Base-by-base conservation (phyloP, 2,797 vertebrate genomes). In the Sylvilagus floridanus region DNA sequence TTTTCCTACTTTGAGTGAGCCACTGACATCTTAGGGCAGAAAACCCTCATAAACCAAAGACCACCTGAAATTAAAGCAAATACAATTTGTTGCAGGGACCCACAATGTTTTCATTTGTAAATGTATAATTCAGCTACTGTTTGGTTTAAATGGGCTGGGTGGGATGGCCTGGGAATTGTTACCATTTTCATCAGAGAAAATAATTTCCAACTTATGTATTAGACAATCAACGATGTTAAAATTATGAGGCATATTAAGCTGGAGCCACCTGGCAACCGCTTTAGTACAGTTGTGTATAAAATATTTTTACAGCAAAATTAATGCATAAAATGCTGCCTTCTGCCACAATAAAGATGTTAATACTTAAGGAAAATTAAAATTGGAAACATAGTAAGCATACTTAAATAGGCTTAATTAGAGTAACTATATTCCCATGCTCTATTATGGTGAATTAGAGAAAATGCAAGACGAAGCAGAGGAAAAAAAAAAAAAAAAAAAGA, bases 351-450 rank as follows among this genome's bases (percentile, higher is more conserved):
- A 21, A 57, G 54, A 57, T 17, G 19, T 57, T 16, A 57, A 57
- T 57, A 57, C 54, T 57, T 57, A 16, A 16, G 14, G 19, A 57
- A 92, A 93, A 89, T 50, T 50, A 66, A 94, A 77, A 69, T 26
- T 35, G 21, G 81, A 79, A 81, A 89, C 6, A 24, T 54, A 21
- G 54, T 57, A 47, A 47, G 28, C 21, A 28, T 37, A 62, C 37
- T 83, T 83, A 66, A 79, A 89, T 75, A 77, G 19, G 42, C 50
- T 86, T 75, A 79, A 65, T 52, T 75, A 63, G 66, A 92, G 71
- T 35, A 65, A 60, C 47, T 13, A 30, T 14, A 62, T 54, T 69
- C 37, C 57, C 26, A 17, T n/a, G 26, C 37, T 62, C 17, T 65
- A 30, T n/a, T 24, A 52, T 37, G n/a, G 26, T 28, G 50, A 60